A percentile compares a stretch with the other conserved stretches of the same genome.
Conservation (phyloP, 2,888 invertebrate genomes). For the Agapostemon virescens region DNA sequence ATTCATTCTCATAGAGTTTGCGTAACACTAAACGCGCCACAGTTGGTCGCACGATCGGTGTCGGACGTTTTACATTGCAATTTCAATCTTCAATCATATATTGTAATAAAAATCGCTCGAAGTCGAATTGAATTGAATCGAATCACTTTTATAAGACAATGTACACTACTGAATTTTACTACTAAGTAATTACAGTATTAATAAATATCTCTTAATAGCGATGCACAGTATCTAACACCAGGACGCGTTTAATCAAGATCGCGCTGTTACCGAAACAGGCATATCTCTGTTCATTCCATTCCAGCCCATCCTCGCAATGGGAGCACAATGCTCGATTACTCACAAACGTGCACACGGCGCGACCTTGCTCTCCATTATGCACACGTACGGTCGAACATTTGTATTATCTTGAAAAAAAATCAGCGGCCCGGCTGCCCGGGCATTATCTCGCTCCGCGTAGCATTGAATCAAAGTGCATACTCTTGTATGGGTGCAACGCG, state of each 20-base stretch:
- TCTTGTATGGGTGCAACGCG: conserved; percentile 59
- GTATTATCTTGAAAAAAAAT: conserved; percentile 51
- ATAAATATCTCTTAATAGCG: conserved; percentile 45
- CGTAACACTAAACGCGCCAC: too few relatives aligned
- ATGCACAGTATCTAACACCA: conserved; percentile 19
- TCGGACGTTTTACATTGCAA: too few relatives aligned
- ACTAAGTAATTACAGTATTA: too few relatives aligned
- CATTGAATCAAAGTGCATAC: conserved; percentile 64
- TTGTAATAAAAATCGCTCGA: too few relatives aligned
- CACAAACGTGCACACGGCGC: conserved; percentile 38
- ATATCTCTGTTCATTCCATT: conserved; percentile 43
- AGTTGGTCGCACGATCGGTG: too few relatives aligned
- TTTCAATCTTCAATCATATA: too few relatives aligned
- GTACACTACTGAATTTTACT: too few relatives aligned
- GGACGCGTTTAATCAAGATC: conserved; percentile 49
- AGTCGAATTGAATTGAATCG: too few relatives aligned
- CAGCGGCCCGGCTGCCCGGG: conserved; percentile 32
- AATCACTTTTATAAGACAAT: too few relatives aligned
- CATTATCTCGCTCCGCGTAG: conserved; percentile 56
- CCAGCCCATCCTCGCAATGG: conserved; percentile 45
- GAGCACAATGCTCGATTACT: conserved; percentile 56
- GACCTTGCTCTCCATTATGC: conserved; percentile 58
- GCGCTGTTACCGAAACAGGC: conserved; percentile 40
- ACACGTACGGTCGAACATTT: conserved; percentile 46
- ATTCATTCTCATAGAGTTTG: too few relatives aligned